Evolutionary conservation across 2,797 vertebrate species (phyloP), one percentile per base, ranked within the genome.

Genomic region (Catostomus latipinnis): DNA sequence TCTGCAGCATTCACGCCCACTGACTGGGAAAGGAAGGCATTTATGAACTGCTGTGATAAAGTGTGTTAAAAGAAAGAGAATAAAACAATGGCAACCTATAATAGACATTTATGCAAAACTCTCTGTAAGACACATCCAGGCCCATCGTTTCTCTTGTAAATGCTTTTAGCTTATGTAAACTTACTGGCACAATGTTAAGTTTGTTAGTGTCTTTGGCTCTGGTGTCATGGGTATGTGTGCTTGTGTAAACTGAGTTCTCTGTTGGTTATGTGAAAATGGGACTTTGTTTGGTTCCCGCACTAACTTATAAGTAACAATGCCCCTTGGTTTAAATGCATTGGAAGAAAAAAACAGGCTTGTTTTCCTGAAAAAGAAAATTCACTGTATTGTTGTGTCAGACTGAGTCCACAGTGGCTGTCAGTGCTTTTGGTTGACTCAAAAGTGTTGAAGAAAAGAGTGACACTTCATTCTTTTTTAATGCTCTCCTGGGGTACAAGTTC

Each of bases 1-100:
- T 91, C 83, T 84, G 87, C 88, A 62, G 54, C 52, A 80, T 73
- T 80, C 61, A 80, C 61, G 73, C 73, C 66, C 62, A 90, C 91
- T 91, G 89, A 63, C 66, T 75, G 76, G 70, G 74, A 77, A 74
- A 76, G 76, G 80, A 80, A 80, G 69, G 58, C 69, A 14, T 50
- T 63, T 71, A 67, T 50, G 52, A 66, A 57, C 22, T 14, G 49
- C 56, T 6, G 4, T 75, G 81, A 81, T 72, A 82, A 76, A 84
- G 50, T 16, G 49, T 12, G 54, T 11, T 61, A 60, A 78, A 71
- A 71, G 71, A 74, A 22, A 66, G 16, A 74, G n/a, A 63, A 76
- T 70, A 72, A 75, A 78, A 76, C 58, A 74, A 78, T 65, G 67
- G 52, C 63, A 73, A 70, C 14, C 16, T 14, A 57, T 68, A 63